Percentiles rank a stretch among this genome's conserved stretches.
phyloP scores from a whole-genome alignment of 2,888 invertebrate genomes.

The Cheilosia grossa region DNA sequence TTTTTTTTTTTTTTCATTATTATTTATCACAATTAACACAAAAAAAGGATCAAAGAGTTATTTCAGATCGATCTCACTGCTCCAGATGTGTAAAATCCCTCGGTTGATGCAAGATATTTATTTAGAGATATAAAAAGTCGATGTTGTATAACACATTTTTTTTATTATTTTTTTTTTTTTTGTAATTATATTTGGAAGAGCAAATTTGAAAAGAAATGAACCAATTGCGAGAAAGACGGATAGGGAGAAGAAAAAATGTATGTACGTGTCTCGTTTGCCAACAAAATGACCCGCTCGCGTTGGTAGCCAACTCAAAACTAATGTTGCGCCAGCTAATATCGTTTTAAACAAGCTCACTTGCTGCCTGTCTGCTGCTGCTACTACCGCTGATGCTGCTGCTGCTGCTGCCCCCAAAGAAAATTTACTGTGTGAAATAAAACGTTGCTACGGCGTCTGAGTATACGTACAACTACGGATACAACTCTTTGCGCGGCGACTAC shows the following conservation, averaged over 20 bases:
- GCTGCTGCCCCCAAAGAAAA: constrained; percentile 59
- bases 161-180: constrained; percentile 6
- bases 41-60: constrained; percentile 57
- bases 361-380: constrained; percentile 48
- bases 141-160: constrained; percentile 67
- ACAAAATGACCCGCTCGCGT: constrained; percentile 84
- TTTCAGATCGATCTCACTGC: constrained; percentile 48
- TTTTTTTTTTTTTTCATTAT: not conserved
- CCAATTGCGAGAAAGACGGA: constrained; percentile 40
- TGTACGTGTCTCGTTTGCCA: constrained; percentile 83
- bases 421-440: constrained; percentile 59
- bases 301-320: constrained; percentile 84
- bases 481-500: constrained; percentile 49
- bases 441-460: constrained; percentile 52
- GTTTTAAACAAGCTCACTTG: constrained; percentile 78
- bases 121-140: constrained; percentile 28
- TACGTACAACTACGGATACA: constrained; percentile 45
- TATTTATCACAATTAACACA: constrained; percentile 46
- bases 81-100: constrained; percentile 48
- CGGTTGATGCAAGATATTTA: constrained; percentile 47
- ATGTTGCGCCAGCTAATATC: constrained; percentile 81
- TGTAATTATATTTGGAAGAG: constrained; percentile 30
- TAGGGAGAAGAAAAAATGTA: constrained; percentile 39
- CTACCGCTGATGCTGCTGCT: constrained; percentile 68
- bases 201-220: constrained; percentile 40